Base-by-base conservation (phyloP, 2,797 vertebrate species). In the Hoplostethus mediterraneus region DNA sequence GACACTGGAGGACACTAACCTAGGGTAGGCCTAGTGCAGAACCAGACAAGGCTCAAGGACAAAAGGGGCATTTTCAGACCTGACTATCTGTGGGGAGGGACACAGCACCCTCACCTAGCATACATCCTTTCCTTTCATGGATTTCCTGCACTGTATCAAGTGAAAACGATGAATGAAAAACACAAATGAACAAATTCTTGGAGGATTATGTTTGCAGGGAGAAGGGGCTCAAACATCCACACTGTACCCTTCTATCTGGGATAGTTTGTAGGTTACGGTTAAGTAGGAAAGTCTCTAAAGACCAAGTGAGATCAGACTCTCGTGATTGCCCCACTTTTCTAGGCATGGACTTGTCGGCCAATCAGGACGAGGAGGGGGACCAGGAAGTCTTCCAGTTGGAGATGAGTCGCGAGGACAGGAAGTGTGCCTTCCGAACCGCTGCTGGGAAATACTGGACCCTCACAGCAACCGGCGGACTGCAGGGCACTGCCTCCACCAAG, bases 341-440 rank as follows among this genome's bases (percentile, higher is more conserved):
- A 99, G 97, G 97, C 51, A 97, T 98, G 88, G 98, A 99, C 85
- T 94, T 99, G 65, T 99, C 98, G 0, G 98, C 98, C 86, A 99
- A 99, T 92, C 98, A 99, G 92, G 96, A 97, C 0, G 97, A 98
- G 66, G 98, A 98, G 75, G 95, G 96, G 0, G 98, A 99, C 90
- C 97, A 97, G 85, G 98, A 99, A 92, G 98, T 98, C 60, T 99
- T 98, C 91, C 98, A 99, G 87, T 80, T 99, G 92, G 98, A 99
- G 94, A 97, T 98, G 67, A 96, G 96, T 86, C 96, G 94, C 1
- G 97, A 97, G 80, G 96, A 96, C 79, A 96, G 95, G 87, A 97
- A 96, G 89, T 98, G 97, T 75, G 95, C 97, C 66, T 98, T 99
- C 92, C 94, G 95, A 58, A 97, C 97, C 33, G 95, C 96, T 85